These are phyloP conservation scores for Tetragnatha versicolor DNA, from an alignment of 1,140 invertebrate species.

Conservation along the genomic window DNA sequence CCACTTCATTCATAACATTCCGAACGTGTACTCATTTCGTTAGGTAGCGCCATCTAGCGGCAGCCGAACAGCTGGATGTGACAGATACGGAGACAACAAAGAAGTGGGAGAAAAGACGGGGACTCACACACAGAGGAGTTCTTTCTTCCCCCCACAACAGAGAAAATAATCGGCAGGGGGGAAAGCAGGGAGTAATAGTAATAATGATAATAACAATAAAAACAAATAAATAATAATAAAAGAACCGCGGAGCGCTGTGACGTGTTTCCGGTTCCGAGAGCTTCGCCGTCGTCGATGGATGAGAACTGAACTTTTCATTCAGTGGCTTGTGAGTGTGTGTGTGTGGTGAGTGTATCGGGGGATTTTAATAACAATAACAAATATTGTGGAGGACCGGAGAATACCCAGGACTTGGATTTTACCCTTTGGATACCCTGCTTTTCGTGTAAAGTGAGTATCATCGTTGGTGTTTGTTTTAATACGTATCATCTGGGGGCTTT, in stretches of 20 bases:
- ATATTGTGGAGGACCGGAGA: not conserved
- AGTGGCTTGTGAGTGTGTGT: not conserved
- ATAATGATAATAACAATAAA: not conserved
- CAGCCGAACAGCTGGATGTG: slow-evolving; percentile 26
- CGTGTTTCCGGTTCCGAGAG: slow-evolving; percentile 35
- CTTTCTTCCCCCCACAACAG: too few species aligned
- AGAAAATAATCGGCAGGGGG: too few species aligned
- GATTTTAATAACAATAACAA: not conserved
- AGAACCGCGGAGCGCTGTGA: slow-evolving; percentile 10
- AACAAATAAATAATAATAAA: not conserved
- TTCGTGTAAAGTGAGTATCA: slow-evolving; percentile 4
- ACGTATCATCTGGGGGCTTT: not conserved
- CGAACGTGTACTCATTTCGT: not conserved
- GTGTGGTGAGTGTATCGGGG: not conserved
- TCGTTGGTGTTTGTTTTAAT: not conserved
- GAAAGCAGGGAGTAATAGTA: not conserved
- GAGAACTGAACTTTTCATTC: slow-evolving; percentile 24
- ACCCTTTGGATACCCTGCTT: slow-evolving; percentile 15
- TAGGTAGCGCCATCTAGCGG: slow-evolving; percentile 31
- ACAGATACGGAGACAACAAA: slow-evolving; percentile 42
- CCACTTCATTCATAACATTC: slow-evolving; percentile 42
- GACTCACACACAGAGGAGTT: not conserved
- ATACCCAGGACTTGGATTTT: not conserved
- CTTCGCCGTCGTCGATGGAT: slow-evolving; percentile 7
- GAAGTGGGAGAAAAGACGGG: not conserved